phyloP scores from a whole-genome alignment of 2,113 vertebrate genomes.

The Perognathus longimembris region DNA sequence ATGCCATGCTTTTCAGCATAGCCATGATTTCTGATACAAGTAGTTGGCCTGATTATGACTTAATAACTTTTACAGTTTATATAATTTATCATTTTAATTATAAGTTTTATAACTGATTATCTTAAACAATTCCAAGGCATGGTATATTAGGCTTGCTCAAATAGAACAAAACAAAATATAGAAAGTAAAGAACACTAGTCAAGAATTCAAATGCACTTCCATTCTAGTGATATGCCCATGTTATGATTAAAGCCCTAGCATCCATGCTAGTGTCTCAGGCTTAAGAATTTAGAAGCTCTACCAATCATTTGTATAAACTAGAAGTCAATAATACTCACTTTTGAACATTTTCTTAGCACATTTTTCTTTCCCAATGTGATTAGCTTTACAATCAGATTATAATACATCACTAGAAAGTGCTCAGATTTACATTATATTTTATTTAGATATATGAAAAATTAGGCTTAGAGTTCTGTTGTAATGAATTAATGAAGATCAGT shows the following conservation, averaged over 20 bases:
- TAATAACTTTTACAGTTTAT: background rate
- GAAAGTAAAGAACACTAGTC: background rate
- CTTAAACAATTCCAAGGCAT: background rate
- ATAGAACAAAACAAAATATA: background rate
- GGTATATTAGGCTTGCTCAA: background rate
- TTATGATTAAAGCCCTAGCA: background rate
- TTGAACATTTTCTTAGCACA: background rate
- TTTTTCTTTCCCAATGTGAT: background rate
- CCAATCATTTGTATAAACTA: background rate
- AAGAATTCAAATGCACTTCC: background rate
- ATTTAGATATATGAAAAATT: background rate
- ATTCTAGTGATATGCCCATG: background rate
- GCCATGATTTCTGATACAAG: background rate
- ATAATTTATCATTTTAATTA: no score
- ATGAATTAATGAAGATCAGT: background rate
- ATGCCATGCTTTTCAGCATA: background rate
- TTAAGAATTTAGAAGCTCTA: background rate
- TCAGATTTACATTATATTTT: background rate
- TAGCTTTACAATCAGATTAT: conserved; percentile 13
- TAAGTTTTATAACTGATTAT: background rate
- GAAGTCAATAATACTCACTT: background rate
- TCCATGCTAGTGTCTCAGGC: background rate
- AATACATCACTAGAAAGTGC: conserved; percentile 10
- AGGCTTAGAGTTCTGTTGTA: background rate
- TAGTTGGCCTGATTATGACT: background rate